Conservation (phyloP, 1,140 invertebrate genomes). For the Bombus superbus region DNA sequence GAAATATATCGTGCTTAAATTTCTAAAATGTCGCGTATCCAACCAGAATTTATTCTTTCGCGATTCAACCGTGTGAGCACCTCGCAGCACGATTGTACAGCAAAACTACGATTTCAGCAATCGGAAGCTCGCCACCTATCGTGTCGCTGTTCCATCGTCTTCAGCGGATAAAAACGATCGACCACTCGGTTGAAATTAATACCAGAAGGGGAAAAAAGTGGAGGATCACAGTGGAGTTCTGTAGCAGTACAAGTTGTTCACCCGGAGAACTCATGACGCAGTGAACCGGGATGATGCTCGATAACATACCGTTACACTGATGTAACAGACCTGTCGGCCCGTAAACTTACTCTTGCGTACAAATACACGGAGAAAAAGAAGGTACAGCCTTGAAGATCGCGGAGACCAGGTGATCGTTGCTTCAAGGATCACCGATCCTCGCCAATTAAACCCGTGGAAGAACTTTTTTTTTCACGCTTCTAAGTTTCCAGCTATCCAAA, state of each 20-base stretch:
- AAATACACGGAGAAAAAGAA: conserved; percentile 16
- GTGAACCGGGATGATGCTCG: conserved; percentile 49
- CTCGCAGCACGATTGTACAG: neutral
- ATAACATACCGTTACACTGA: conserved; percentile 57
- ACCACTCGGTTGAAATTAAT: neutral
- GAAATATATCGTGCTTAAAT: too few relatives aligned
- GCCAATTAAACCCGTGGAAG: neutral
- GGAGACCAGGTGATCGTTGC: neutral
- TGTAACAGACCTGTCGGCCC: conserved; percentile 50
- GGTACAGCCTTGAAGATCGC: conserved; percentile 21
- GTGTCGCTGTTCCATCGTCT: neutral
- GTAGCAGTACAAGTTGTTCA: conserved; percentile 19
- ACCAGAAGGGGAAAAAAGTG: neutral
- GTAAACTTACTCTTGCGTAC: conserved; percentile 39
- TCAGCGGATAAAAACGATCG: neutral
- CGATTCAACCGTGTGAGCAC: neutral
- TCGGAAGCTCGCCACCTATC: neutral
- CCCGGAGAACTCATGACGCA: conserved; percentile 36
- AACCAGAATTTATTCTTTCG: neutral
- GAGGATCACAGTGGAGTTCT: neutral
- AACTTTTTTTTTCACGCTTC: neutral
- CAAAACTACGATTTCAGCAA: neutral
- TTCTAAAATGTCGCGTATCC: neutral
- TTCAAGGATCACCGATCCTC: conserved; percentile 40
- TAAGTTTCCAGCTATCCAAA: neutral